Evolutionary conservation across 92 coral and sea anemone genomes (phyloP).

Genomic region (Epizoanthus illoricatus): DNA sequence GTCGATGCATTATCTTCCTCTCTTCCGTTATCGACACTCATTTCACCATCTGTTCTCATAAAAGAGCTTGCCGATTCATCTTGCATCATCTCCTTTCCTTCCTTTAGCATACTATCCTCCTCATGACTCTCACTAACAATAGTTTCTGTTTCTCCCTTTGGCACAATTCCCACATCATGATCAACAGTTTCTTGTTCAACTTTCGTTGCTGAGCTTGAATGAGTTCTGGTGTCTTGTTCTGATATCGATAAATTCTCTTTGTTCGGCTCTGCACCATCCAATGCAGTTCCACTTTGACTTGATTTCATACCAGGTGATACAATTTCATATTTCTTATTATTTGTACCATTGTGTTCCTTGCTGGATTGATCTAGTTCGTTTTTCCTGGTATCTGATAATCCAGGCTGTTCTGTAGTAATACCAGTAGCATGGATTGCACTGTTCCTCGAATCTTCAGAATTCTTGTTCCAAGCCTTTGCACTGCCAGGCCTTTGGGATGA

Average conservation of each 20-base stretch:
- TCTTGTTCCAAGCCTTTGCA: slow-evolving; percentile 45
- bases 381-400: neutral
- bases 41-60: neutral
- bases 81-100: too few relatives aligned
- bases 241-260: neutral
- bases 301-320: neutral
- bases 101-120: neutral
- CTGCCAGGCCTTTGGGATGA: slow-evolving; percentile 63
- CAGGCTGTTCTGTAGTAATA: neutral
- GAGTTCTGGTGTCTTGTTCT: neutral
- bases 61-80: too few relatives aligned
- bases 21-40: neutral
- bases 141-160: neutral
- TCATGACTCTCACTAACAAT: neutral
- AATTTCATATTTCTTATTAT: neutral
- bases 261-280: neutral
- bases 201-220: neutral
- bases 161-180: neutral
- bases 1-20: neutral
- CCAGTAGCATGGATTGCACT: neutral
- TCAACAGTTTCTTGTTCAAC: neutral
- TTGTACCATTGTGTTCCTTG: neutral
- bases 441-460: neutral
- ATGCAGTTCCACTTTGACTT: neutral
- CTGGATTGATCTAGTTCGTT: neutral